Conservation (phyloP, 2,888 invertebrate species). For the Drosophila gaucha region DNA sequence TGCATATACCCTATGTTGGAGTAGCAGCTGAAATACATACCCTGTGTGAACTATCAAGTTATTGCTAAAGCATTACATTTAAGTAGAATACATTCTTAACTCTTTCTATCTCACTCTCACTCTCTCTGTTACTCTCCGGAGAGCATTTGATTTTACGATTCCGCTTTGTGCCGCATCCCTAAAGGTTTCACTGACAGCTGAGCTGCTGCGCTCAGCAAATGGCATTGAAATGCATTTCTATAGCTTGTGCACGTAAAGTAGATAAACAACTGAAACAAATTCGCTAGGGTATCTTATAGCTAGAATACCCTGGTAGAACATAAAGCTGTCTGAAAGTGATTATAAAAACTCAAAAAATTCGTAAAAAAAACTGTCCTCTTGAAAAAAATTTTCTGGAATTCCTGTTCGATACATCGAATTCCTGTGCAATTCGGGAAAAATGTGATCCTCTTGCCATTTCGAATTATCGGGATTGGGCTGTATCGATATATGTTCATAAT, state of each 20-base stretch:
- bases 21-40: neutral
- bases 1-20: neutral
- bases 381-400: too few species aligned
- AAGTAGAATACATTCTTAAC: too few species aligned
- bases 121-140: neutral
- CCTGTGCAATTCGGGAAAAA: too few species aligned
- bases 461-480: too few species aligned
- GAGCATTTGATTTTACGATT: slow-evolving; percentile 10
- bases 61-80: neutral
- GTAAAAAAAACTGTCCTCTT: too few species aligned
- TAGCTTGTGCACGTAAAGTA: neutral
- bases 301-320: neutral
- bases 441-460: too few species aligned
- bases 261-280: neutral
- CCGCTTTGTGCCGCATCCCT: slow-evolving; percentile 9
- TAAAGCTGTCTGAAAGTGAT: neutral
- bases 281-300: neutral
- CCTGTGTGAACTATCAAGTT: neutral
- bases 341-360: too few species aligned
- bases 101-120: neutral
- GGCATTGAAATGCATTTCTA: slow-evolving; percentile 5
- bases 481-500: too few species aligned
- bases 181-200: slow-evolving; percentile 16
- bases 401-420: too few species aligned
- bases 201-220: neutral